These are phyloP conservation scores for Pardosa pseudoannulata DNA, from an alignment of 2,888 invertebrate genomes.

Conservation along the genomic window DNA sequence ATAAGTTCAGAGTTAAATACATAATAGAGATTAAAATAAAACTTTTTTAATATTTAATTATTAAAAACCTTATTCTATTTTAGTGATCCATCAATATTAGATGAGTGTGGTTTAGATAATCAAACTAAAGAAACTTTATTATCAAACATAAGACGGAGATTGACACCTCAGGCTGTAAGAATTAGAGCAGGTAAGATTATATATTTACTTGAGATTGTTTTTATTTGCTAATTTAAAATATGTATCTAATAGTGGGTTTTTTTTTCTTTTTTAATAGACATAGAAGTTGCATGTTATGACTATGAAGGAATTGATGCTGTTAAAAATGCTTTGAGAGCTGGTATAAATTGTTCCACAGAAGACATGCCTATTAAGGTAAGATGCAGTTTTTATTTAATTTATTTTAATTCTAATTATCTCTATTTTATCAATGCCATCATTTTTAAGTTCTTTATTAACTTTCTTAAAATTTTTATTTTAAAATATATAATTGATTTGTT, in stretches of 20 bases:
- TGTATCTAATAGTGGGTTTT: not conserved
- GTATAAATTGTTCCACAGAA: constrained; percentile 92
- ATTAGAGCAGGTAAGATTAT: constrained; percentile 86
- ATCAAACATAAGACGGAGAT: constrained; percentile 94
- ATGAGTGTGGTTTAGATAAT: constrained; percentile 96
- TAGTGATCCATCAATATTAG: constrained; percentile 95
- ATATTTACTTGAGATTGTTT: not conserved
- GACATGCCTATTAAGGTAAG: constrained; percentile 93
- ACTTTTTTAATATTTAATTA: too few species aligned
- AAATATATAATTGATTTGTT: too few species aligned
- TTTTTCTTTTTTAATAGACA: constrained; percentile 78
- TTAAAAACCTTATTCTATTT: too few species aligned
- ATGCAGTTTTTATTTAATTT: too few species aligned
- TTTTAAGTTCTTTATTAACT: too few species aligned
- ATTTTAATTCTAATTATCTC: too few species aligned
- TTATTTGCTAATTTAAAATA: not conserved
- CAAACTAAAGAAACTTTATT: constrained; percentile 93
- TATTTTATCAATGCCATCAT: too few species aligned
- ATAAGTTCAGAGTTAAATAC: too few species aligned
- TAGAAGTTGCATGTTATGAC: constrained; percentile 95
- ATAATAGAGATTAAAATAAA: too few species aligned
- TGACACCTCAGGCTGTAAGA: constrained; percentile 98
- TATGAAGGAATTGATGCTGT: constrained; percentile 99
- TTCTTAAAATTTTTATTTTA: too few species aligned
- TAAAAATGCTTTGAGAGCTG: constrained; percentile 90